Base-by-base conservation (phyloP, 2,797 vertebrate species). In the Phoeniculus purpureus region DNA sequence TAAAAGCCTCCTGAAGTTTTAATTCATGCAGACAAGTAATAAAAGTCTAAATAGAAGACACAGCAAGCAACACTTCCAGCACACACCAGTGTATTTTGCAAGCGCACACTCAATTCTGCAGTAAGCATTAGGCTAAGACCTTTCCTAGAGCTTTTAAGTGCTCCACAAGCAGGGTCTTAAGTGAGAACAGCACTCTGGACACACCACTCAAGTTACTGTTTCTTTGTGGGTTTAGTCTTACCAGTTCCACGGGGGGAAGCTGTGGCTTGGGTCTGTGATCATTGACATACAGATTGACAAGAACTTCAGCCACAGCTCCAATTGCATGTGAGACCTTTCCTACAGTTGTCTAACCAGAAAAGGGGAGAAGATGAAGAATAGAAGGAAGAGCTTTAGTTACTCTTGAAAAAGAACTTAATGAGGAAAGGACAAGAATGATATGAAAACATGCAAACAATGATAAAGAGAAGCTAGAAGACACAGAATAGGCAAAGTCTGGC, bases 241-340 rank as follows among this genome's bases (percentile, higher is more conserved):
- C 99, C 99, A 97, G 97, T 16, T 98, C 95, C 84, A 95, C 80
- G 73, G 96, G 93, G 65, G 89, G 72, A 89, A 96, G 93, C 93
- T 96, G 96, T 82, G 98, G 95, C 96, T 97, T 98, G 92, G 98
- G 98, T 94, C 98, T 98, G 98, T 99, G 99, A 97, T 99, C 99
- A 52, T 98, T 99, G 97, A 98, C 98, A 95, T 99, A 99, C 16
- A 99, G 98, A 98, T 98, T 98, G 96, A 99, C 98, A 97, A 99
- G 98, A 73, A 98, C 96, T 97, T 99, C 98, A 80, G 99, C 99
- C 96, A 98, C 98, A 95, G 98, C 98, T 81, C 98, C 98, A 96
- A 99, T 98, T 83, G 98, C 97, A 74, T 96, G 97, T 5, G 99
- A 99, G 6, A 99, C 99, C 90, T 98, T 99, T 82, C 99, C 99